Conservation (phyloP, 2,888 invertebrate genomes). For the Caenorhabditis imperialis region DNA sequence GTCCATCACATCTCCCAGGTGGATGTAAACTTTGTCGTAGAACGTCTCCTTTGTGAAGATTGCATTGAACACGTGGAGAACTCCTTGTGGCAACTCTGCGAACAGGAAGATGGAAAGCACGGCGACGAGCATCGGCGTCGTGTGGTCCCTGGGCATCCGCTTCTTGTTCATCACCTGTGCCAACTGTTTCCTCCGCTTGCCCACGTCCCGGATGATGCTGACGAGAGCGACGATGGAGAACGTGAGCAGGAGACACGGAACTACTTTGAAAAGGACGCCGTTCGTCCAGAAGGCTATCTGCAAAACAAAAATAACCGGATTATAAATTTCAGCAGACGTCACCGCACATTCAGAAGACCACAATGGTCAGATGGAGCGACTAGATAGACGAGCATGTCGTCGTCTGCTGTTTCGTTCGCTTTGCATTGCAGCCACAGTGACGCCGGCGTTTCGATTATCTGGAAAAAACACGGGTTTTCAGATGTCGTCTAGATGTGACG, state of each 20-base stretch:
- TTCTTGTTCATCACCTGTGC: conserved; percentile 77
- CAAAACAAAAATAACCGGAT: conserved; percentile 15
- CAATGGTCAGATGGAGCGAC: conserved; percentile 63
- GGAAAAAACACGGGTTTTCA: neutral
- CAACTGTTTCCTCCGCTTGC: conserved; percentile 69
- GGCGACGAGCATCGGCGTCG: conserved; percentile 77
- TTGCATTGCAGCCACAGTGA: conserved; percentile 60
- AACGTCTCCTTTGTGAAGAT: conserved; percentile 75
- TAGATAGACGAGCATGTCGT: conserved; percentile 47
- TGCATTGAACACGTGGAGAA: conserved; percentile 75
- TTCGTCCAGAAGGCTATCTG: conserved; percentile 77
- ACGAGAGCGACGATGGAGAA: conserved; percentile 75
- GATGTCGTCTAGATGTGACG: neutral
- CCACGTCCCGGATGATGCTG: conserved; percentile 75
- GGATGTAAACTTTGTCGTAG: conserved; percentile 69
- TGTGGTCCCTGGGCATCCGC: conserved; percentile 76
- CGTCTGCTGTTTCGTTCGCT: conserved; percentile 34
- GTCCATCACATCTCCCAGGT: conserved; percentile 76
- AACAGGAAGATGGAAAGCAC: conserved; percentile 76
- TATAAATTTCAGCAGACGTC: no score
- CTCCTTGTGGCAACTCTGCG: conserved; percentile 76
- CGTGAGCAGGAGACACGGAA: conserved; percentile 76
- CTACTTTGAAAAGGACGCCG: conserved; percentile 77
- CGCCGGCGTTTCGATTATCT: conserved; percentile 73
- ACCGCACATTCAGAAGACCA: conserved; percentile 58